These are phyloP conservation scores for Acrossocheilus wenchowensis DNA, from an alignment of 2,797 vertebrate species.

Conservation along the genomic window DNA sequence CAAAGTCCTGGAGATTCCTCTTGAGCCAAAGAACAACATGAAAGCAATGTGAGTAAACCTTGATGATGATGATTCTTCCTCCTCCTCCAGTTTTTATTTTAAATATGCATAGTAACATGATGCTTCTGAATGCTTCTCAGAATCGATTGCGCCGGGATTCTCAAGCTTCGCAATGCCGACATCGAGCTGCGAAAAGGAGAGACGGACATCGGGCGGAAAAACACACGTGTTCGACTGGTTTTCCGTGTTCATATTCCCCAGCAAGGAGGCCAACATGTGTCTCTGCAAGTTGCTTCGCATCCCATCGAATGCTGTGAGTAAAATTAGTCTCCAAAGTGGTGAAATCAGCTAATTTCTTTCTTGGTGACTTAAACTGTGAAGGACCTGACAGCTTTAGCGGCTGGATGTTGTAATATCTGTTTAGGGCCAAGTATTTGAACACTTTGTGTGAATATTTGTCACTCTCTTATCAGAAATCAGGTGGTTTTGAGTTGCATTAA, in stretches of 20 bases:
- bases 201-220: constrained; percentile 97
- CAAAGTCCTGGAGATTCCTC: constrained; percentile 95
- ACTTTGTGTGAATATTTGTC: constrained; percentile 11
- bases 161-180: constrained; percentile 96
- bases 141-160: constrained; percentile 96
- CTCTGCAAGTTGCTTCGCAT: constrained; percentile 92
- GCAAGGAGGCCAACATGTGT: constrained; percentile 85
- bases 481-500: background rate
- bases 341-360: background rate
- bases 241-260: constrained; percentile 95
- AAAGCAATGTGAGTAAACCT: constrained; percentile 88
- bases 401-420: background rate
- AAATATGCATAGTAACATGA: background rate
- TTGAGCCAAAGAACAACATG: constrained; percentile 99
- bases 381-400: background rate
- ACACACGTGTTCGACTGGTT: constrained; percentile 93
- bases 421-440: background rate
- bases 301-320: constrained; percentile 97
- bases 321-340: background rate
- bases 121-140: constrained; percentile 66
- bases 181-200: constrained; percentile 98
- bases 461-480: constrained; percentile 6
- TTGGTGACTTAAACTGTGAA: background rate
- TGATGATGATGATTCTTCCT: no score
- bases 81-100: background rate